Base-by-base conservation (phyloP, 92 coral and sea anemone species). In the Porites cylindrica region DNA sequence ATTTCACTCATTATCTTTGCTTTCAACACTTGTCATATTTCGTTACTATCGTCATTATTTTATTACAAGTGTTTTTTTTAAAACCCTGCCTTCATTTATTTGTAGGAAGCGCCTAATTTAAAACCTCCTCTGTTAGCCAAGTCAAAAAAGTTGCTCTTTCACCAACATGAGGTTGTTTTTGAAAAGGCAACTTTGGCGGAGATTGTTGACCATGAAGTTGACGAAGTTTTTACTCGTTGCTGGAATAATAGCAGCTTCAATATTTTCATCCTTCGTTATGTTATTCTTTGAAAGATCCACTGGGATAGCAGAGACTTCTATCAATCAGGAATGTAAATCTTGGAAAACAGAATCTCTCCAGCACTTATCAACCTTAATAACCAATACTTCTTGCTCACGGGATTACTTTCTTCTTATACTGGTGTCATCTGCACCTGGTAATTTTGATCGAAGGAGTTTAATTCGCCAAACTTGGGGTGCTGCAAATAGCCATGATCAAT, bases 391-490 rank as follows among this genome's bases (percentile, higher is more conserved):
- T 21, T 80, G 85, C 56, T 12, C 19, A 1, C 16, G 23, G 9
- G 14, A 80, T 7, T 80, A 51, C 13, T 80, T 66, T 51, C 85
- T 80, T 16, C 75, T 80, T 7, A 18, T 80, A 17, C 18, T 80
- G 38, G 76, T 80, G 6, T 67, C 85, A 66, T 66, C 75, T 53
- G 74, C 84, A 20, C 84, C 84, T 11, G 20, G 21, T 8, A 47
- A 80, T 70, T 67, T 66, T 24, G 76, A 53, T 51, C 67, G 66
- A 23, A 51, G 76, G 54, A 66, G 52, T 24, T 21, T 54, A 23
- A 80, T 66, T 16, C 84, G 75, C 8, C 47, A 67, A 21, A 80
- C 74, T n/a, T 80, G 84, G 85, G 85, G 76, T 12, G 47, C 47
- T 38, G 67, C 53, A 17, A 50, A 80, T 17, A 80, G 0, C 8